Base-by-base conservation (phyloP, 1,140 invertebrate species). In the Tetramorium simillimum region DNA sequence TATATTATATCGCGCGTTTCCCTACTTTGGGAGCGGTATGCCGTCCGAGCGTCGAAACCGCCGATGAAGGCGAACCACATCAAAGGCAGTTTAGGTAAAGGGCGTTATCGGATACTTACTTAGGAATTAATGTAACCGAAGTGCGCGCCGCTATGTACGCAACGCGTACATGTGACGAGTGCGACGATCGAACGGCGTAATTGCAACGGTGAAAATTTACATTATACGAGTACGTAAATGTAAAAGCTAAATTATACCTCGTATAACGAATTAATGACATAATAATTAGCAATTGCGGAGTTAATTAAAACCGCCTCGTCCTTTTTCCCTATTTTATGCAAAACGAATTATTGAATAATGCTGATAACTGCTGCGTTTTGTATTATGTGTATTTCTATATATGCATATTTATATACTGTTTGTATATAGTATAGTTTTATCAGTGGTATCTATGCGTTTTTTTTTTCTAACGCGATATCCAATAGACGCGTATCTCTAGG, bases 201-300 rank as follows among this genome's bases (percentile, higher is more conserved):
- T 73, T 84, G 80, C 51, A 72, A 37, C 65, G 53, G 58, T 73
- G 69, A 43, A 73, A 84, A 84, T 60, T 84, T 60, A 37, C 51
- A 58, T 82, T 58, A 43, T 14, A 28, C 18, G n/a, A 33, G 67
- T n/a, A 43, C 49, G 9, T 70, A 21, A 21, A 82, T 58, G 53
- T 46, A 10, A 73, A 60, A 58, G 53, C 53, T 60, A 82, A 82
- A 82, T 82, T 82, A 49, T 53, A 73, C 24, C 46, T 56, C 67
- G 69, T 60, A 73, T 33, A 60, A 73, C 40, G 73, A 82, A 73
- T 82, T 73, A 84, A 84, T 73, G 80, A 62, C 80, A 33, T 62
- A 33, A 60, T 75, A 84, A 84, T 84, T 84, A 84, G 69, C 56
- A 84, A 84, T 84, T 84, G 58, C 28, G 51, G 60, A 62, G 40